Evolutionary conservation across 2,113 vertebrate species (phyloP), one percentile per base, ranked within the genome.

Genomic region (Dicrurus megarhynchus): DNA sequence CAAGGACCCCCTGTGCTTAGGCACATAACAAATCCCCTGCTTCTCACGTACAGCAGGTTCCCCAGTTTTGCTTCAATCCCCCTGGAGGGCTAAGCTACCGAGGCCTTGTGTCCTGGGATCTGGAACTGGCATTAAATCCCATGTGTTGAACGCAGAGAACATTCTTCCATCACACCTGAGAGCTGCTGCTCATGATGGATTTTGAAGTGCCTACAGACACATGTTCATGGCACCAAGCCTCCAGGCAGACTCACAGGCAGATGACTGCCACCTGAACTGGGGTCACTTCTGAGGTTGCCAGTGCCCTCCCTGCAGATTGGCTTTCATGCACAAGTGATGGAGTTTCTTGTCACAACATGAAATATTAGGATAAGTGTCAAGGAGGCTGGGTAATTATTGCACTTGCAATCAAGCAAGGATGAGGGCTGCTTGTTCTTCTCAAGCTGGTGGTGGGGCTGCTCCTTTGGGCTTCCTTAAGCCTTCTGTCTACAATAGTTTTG

Each of bases 1-100:
- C 6, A 3, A 76, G 61, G 24, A 52, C 7, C 1, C 3, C 24
- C 49, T 0, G 2, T 14, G 2, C 30, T 50, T 32, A 39, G 61
- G 30, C 57, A 74, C 32, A 10, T 44, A 39, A 64, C 26, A 88
- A 60, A 69, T 13, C 2, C 2, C 30, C 86, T 78, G 60, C 32
- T 75, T 27, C 64, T 87, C 69, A 53, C 28, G 21, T 7, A 39
- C 32, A 21, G 17, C 63, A 65, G 59, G 13, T 44, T 94, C 23
- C 32, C 41, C 61, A 83, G 41, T 30, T 76, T 63, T 0, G 0
- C 41, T 52, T 69, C 37, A 21, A 2, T 71, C 53, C 8, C 12
- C 28, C 7, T 30, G 30, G 50, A 86, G 42, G 21, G 44, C 37
- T 46, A 8, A 61, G 9, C 22, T 80, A 20, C 55, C 0, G 0